These are phyloP conservation scores for Acronicta leporina DNA, from an alignment of 2,888 invertebrate species.

Conservation along the genomic window DNA sequence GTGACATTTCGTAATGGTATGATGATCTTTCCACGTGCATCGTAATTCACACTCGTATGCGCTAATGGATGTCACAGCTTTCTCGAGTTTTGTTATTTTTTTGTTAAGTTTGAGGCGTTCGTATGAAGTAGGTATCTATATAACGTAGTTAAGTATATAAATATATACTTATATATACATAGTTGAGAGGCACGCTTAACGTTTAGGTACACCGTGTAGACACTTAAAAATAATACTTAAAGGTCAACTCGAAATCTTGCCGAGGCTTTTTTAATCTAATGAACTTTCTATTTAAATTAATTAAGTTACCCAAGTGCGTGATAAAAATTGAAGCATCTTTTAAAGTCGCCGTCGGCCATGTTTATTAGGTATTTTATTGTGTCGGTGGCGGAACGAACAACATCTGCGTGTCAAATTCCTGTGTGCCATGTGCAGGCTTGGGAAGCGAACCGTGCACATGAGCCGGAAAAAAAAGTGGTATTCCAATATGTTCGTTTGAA, in stretches of 20 bases:
- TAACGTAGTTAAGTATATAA: too few relatives aligned
- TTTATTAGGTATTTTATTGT: slow-evolving; percentile 84
- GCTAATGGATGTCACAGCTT: slow-evolving; percentile 73
- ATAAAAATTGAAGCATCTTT: slow-evolving; percentile 38
- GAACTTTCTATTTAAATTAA: slow-evolving; percentile 2
- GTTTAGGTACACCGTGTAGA: too few relatives aligned
- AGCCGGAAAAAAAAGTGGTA: slow-evolving; percentile 65
- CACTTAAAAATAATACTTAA: too few relatives aligned
- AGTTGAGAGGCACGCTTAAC: too few relatives aligned
- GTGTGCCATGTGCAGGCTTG: slow-evolving; percentile 86
- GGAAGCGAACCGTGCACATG: slow-evolving; percentile 84
- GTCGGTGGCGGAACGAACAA: slow-evolving; percentile 82
- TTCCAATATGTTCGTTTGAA: slow-evolving; percentile 29
- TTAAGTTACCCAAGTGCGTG: slow-evolving; percentile 15
- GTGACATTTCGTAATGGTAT: slow-evolving; percentile 59
- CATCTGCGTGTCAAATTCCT: slow-evolving; percentile 89
- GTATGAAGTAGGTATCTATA: not conserved
- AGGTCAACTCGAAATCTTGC: too few relatives aligned
- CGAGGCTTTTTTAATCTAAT: not conserved
- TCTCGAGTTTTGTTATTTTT: slow-evolving; percentile 55
- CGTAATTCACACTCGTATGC: slow-evolving; percentile 64
- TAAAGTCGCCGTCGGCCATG: slow-evolving; percentile 69
- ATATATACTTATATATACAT: too few relatives aligned
- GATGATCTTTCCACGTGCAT: slow-evolving; percentile 65
- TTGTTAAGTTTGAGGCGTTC: not conserved